A percentile compares a stretch with the other conserved stretches of the same genome.
phyloP scores from a whole-genome alignment of 2,797 vertebrate genomes.

The Stomatorhinus walkeri region DNA sequence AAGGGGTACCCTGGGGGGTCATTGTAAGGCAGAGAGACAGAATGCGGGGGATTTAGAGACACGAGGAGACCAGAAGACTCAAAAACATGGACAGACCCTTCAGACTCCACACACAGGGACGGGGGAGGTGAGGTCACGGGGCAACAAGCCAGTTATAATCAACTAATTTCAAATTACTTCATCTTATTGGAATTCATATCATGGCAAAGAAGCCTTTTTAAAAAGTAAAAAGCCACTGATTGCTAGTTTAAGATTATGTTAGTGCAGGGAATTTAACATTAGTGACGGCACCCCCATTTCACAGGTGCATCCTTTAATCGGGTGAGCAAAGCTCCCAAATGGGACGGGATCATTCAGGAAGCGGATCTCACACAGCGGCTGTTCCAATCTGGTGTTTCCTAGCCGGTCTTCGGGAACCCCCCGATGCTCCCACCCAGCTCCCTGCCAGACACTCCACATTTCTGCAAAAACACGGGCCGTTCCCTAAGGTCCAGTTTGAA shows the following conservation, averaged over 20 bases:
- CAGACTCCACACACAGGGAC: not conserved
- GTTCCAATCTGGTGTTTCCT: not conserved
- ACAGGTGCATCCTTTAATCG: constrained; percentile 18
- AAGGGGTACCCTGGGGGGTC: not conserved
- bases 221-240: constrained; percentile 12
- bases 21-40: not conserved
- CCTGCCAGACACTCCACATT: not conserved
- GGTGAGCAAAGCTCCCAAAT: constrained; percentile 25
- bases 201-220: not conserved
- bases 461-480: not conserved
- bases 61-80: not conserved
- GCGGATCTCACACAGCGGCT: constrained; percentile 14
- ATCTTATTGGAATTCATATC: not conserved
- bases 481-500: not conserved
- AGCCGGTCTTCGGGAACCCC: not conserved
- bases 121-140: not conserved
- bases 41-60: not conserved
- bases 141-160: not conserved
- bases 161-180: not conserved
- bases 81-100: not conserved
- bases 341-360: not conserved
- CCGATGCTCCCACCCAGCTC: not conserved
- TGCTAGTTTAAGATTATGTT: constrained; percentile 16
- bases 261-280: constrained; percentile 45
- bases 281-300: constrained; percentile 18